phyloP scores from a whole-genome alignment of 2,797 vertebrate species.

The Limnodromus scolopaceus region DNA sequence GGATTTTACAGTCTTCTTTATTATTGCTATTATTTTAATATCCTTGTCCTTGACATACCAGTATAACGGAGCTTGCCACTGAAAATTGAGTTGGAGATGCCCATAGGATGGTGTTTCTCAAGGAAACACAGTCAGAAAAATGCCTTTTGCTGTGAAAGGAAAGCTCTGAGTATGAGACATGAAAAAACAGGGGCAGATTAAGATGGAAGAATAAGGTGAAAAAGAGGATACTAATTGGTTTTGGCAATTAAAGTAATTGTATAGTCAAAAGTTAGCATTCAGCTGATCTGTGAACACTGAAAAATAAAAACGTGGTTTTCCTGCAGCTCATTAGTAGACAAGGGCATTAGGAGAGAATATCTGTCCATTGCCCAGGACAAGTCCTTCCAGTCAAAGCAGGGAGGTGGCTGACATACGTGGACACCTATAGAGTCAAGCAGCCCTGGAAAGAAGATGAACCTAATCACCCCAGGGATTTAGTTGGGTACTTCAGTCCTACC shows the following conservation, averaged over 20 bases:
- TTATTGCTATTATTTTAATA: slow-evolving; percentile 35
- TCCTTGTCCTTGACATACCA: slow-evolving; percentile 33
- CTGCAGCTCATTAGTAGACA: neutral
- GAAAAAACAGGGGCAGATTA: neutral
- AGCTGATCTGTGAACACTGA: neutral
- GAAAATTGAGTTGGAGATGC: neutral
- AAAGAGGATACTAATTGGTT: neutral
- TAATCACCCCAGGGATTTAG: neutral
- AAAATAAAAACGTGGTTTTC: neutral
- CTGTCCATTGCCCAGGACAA: neutral
- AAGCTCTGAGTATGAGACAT: neutral
- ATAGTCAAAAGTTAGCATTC: neutral
- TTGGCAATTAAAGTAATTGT: neutral
- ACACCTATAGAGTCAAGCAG: neutral
- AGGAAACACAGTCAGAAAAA: neutral
- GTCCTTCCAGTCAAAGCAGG: neutral
- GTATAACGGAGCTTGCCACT: neutral
- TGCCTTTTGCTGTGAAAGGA: neutral
- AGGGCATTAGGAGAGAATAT: neutral
- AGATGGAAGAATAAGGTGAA: neutral
- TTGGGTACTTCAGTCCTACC: neutral
- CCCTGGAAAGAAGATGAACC: neutral
- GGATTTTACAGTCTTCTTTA: neutral
- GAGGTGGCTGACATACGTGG: neutral
- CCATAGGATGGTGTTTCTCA: neutral